Percentiles rank a stretch among this genome's conserved stretches.
phyloP scores from a whole-genome alignment of 2,888 invertebrate species.

The Drepanosiphum platanoidis region DNA sequence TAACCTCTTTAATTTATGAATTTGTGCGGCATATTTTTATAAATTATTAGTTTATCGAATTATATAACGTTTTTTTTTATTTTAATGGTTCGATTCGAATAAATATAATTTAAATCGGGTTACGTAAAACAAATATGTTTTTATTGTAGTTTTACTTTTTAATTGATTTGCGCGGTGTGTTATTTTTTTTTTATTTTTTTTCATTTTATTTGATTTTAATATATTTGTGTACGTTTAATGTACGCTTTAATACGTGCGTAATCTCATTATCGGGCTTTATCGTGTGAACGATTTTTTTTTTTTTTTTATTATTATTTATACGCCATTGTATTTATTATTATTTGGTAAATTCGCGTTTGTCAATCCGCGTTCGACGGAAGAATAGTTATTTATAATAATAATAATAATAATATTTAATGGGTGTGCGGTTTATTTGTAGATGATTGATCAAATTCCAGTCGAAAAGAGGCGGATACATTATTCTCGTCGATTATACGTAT shows the following conservation, averaged over 20 bases:
- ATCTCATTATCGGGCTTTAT: background rate
- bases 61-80: background rate
- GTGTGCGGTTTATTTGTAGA: constrained; percentile 19
- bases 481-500: constrained; percentile 44
- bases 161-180: background rate
- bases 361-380: background rate
- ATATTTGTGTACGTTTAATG: background rate
- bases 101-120: background rate
- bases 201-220: too few relatives aligned
- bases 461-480: constrained; percentile 34
- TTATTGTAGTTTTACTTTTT: background rate
- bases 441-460: constrained; percentile 52
- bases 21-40: background rate
- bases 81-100: background rate
- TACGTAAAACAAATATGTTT: background rate
- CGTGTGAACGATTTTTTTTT: background rate
- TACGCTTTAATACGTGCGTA: background rate
- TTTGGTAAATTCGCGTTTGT: constrained; percentile 10
- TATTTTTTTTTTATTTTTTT: too few relatives aligned
- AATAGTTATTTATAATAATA: background rate
- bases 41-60: background rate
- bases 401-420: constrained; percentile 11
- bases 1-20: too few relatives aligned
- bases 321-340: constrained; percentile 7
- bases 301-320: background rate